Conservation (phyloP, 1,140 invertebrate genomes). For the Leptinotarsa defecta region DNA sequence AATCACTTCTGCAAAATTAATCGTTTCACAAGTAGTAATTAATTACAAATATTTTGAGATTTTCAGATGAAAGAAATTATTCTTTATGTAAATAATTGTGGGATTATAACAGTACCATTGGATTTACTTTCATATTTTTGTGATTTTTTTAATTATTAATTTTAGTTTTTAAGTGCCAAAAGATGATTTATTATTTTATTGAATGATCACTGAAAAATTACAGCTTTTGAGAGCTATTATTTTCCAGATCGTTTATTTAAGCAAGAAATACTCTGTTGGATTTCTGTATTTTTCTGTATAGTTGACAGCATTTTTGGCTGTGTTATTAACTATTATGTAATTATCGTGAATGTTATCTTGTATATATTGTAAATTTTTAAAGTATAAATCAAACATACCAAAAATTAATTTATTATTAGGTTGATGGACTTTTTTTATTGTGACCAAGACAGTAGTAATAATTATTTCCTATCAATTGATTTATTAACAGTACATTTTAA, state of each 20-base stretch:
- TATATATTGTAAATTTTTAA: constrained; percentile 46
- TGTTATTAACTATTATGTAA: constrained; percentile 39
- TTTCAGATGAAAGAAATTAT: no score
- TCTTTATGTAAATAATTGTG: no score
- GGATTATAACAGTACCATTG: no score
- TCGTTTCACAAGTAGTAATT: neutral
- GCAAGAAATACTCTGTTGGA: constrained; percentile 29
- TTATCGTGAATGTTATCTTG: constrained; percentile 38
- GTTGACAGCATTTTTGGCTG: constrained; percentile 45
- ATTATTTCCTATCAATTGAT: constrained; percentile 1
- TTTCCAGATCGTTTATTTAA: constrained; percentile 14
- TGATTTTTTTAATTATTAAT: constrained; percentile 10
- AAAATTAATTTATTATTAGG: constrained; percentile 44
- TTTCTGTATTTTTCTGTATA: constrained; percentile 42
- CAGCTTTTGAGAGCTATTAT: neutral
- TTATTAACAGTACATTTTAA: constrained; percentile 16
- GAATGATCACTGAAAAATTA: neutral
- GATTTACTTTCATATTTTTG: neutral
- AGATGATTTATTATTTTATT: constrained; percentile 14
- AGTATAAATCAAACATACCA: constrained; percentile 41
- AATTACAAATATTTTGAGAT: no score
- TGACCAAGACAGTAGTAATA: constrained; percentile 22
- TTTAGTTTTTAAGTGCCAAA: constrained; percentile 12
- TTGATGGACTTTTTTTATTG: constrained; percentile 35
- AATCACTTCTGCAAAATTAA: neutral